Evolutionary conservation across 2,797 vertebrate genomes (phyloP), one percentile per base, ranked within the genome.

Genomic region (Macroramphosus scolopax): DNA sequence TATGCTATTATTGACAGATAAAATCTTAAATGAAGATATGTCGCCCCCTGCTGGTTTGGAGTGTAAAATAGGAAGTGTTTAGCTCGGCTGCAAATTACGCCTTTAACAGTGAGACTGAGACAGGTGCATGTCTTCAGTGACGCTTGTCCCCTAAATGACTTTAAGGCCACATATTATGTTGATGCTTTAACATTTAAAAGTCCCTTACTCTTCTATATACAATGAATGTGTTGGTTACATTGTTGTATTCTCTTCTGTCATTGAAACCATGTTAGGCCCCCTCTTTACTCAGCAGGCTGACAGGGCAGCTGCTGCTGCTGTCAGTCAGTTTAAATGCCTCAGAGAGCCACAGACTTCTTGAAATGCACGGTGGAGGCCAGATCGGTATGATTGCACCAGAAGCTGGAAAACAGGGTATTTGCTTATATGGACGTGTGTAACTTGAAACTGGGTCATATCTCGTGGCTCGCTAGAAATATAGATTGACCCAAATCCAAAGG

Each of bases 1-100:
- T 82, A 75, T 82, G 64, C 51, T 80, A 63, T 77, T 77, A 58
- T 73, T 77, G 35, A 82, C 74, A 62, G 68, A 64, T 75, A 68
- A 80, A 71, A 79, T 78, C 72, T 79, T 77, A 77, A 86, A 86
- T 84, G 78, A 88, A 87, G 83, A 80, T n/a, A n/a, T n/a, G n/a
- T n/a, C n/a, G n/a, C n/a, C n/a, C n/a, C n/a, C n/a, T n/a, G n/a
- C n/a, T n/a, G n/a, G n/a, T n/a, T n/a, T n/a, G n/a, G n/a, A n/a
- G n/a, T n/a, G n/a, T n/a, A n/a, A n/a, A n/a, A n/a, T n/a, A n/a
- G n/a, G n/a, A n/a, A n/a, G n/a, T n/a, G n/a, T n/a, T n/a, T n/a
- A n/a, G n/a, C n/a, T n/a, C n/a, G n/a, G n/a, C n/a, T n/a, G n/a
- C n/a, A n/a, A n/a, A n/a, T n/a, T n/a, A n/a, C n/a, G n/a, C n/a